Evolutionary conservation across 2,113 vertebrate species (phyloP).

Genomic region (Psammodynastes pulverulentus): DNA sequence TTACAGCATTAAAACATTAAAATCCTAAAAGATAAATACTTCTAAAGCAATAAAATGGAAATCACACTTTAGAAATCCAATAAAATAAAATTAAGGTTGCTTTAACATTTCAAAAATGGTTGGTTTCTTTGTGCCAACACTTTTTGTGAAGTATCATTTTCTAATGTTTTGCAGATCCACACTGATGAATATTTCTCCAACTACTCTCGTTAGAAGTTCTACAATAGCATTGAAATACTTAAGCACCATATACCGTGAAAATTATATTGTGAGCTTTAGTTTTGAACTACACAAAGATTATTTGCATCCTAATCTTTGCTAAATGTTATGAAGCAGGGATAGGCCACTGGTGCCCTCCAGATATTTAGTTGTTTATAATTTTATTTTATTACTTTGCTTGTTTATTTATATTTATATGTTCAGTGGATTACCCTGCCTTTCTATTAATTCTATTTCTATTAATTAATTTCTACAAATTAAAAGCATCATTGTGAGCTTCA

Average conservation of each 20-base stretch:
- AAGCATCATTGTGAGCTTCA: background rate
- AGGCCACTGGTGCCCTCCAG: background rate
- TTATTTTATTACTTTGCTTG: background rate
- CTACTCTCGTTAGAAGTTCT: background rate
- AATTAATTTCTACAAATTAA: background rate
- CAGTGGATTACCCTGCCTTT: background rate
- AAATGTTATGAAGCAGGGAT: background rate
- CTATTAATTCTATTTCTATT: background rate
- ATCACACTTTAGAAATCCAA: background rate
- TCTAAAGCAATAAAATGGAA: background rate
- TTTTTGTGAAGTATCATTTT: background rate
- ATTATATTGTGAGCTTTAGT: background rate
- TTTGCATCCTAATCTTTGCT: background rate
- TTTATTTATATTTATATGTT: background rate
- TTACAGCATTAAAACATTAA: background rate
- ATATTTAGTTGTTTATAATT: background rate
- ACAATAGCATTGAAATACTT: background rate
- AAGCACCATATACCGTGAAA: background rate
- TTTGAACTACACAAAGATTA: background rate
- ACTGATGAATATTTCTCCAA: background rate
- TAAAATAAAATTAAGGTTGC: background rate
- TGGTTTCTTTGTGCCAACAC: background rate
- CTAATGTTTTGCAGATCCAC: background rate
- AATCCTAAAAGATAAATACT: background rate
- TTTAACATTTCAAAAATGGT: background rate